A percentile compares a stretch with the other conserved stretches of the same genome.
phyloP scores from a whole-genome alignment of 53 echinoderm and acorn worm genomes.

The Antedon mediterranea region DNA sequence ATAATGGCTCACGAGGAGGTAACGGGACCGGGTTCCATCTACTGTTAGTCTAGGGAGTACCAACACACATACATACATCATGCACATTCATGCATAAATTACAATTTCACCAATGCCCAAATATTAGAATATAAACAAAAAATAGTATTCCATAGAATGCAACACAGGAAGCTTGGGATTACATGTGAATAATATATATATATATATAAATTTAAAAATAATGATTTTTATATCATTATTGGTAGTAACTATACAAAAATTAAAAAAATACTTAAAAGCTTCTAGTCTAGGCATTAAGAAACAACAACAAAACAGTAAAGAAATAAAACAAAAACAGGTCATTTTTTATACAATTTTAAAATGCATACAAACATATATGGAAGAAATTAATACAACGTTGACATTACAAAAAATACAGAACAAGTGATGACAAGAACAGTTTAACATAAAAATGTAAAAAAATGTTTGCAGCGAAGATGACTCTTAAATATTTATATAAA shows the following conservation, averaged over 20 bases:
- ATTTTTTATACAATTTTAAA: not conserved
- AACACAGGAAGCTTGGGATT: not conserved
- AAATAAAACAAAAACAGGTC: not conserved
- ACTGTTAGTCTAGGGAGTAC: constrained; percentile 1
- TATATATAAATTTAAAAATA: not conserved
- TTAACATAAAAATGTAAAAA: not conserved
- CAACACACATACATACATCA: not conserved
- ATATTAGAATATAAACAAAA: not conserved
- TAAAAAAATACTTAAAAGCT: not conserved
- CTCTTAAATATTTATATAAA: not conserved
- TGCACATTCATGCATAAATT: not conserved
- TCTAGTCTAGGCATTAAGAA: not conserved
- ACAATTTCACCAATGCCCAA: not conserved
- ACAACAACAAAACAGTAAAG: not conserved
- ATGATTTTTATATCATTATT: not conserved
- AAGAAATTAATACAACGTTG: not conserved
- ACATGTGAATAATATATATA: not conserved
- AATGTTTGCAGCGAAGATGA: not conserved
- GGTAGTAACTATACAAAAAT: not conserved
- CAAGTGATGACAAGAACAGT: not conserved
- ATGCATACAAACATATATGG: not conserved
- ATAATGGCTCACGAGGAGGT: not conserved
- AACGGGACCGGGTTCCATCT: not conserved
- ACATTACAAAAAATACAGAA: not conserved
- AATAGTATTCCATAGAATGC: not conserved